Evolutionary conservation across 2,113 vertebrate genomes (phyloP).

Genomic region (Bettongia penicillata): DNA sequence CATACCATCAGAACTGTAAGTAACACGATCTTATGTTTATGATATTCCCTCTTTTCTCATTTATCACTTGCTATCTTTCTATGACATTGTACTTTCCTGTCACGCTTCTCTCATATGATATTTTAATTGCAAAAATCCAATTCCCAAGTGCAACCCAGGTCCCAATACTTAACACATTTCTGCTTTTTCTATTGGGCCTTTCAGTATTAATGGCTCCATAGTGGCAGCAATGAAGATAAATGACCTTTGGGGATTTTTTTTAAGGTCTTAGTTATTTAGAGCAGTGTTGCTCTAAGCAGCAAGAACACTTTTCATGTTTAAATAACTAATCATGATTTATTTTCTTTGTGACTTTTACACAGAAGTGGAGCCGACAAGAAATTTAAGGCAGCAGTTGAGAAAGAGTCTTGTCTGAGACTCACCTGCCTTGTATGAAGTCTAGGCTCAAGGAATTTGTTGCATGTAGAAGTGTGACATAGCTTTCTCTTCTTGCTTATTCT

Average conservation of each 20-base stretch:
- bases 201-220: conserved; percentile 30
- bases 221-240: conserved; percentile 22
- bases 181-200: conserved; percentile 15
- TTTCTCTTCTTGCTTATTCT: background rate
- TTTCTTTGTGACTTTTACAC: conserved; percentile 44
- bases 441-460: background rate
- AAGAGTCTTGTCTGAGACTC: background rate
- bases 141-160: background rate
- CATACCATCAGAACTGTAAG: background rate
- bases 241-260: background rate
- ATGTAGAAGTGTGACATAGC: background rate
- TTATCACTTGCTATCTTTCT: background rate
- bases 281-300: conserved; percentile 9
- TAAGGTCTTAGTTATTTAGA: conserved; percentile 31
- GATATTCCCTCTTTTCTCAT: background rate
- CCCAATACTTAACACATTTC: background rate
- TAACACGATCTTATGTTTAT: background rate
- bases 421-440: background rate
- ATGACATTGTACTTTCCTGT: background rate
- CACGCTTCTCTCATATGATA: background rate
- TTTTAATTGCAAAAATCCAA: conserved; percentile 42
- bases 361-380: background rate
- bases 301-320: conserved; percentile 33
- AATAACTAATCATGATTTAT: conserved; percentile 47
- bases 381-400: background rate